Evolutionary conservation across 2,888 invertebrate genomes (phyloP), one percentile per base, ranked within the genome.

Genomic region (Callinectes sapidus): DNA sequence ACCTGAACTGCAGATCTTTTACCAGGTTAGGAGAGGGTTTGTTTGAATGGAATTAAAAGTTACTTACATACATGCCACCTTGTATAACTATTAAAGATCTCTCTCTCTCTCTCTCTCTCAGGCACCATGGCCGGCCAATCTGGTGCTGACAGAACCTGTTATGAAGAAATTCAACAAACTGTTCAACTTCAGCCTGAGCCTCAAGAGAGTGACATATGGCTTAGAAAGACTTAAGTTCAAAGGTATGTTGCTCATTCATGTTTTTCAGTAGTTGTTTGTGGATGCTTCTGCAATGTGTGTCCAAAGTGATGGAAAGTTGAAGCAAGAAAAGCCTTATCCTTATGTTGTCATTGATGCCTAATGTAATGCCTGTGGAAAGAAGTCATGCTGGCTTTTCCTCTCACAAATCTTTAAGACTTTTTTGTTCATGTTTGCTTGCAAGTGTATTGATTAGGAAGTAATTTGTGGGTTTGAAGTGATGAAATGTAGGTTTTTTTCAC

Each of bases 131-230:
- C 93, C 93, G 8, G 89, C 86, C 39, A 93, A 91, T 48, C 48
- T 91, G 35, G 28, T 93, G 66, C 55, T 93, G 18, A 93, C 88
- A 28, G 89, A 93, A 55, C 18, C 61, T 2, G 48, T 87, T 61
- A 85, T 93, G 71, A 71, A 32, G 32, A 61, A 93, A 35, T 87
- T 66, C 48, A 93, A 93, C 35, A 71, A 89, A n/a, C 86, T 93
- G 10, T 93, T 93, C 88, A 91, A 86, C 55, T 93, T 93, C 61
- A 55, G 55, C 28, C 91, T 93, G 16, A 86, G 85, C 71, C 91
- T 93, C 86, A 93, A 93, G 71, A 88, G 91, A 89, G 93, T 86
- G 5, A 93, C 93, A 32, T 66, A 93, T 91, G 90, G 93, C 16
- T 71, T 93, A 2, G 93, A 93, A 35, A 93, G 93, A 66, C 86